Evolutionary conservation across 2,113 vertebrate species (phyloP).

Genomic region (Falco punctatus): DNA sequence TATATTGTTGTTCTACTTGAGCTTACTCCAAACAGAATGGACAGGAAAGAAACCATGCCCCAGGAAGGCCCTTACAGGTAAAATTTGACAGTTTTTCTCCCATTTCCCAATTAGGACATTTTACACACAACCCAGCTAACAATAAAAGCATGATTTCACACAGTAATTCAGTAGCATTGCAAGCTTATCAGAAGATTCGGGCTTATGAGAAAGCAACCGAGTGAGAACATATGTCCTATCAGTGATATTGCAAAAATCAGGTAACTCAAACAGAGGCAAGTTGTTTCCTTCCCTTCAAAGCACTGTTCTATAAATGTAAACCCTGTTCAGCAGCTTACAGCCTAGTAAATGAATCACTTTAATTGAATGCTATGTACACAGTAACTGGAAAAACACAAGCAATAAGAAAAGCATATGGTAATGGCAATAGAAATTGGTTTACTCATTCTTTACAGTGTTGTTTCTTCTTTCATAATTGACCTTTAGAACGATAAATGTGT

Average conservation of each 20-base stretch:
- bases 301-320: slow-evolving; percentile 80
- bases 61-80: not conserved
- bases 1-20: fast-evolving
- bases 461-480: slow-evolving; percentile 93
- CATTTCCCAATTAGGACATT: not conserved
- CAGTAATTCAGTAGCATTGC: not conserved
- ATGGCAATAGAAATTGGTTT: slow-evolving; percentile 85
- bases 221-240: slow-evolving; percentile 86
- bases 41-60: not conserved
- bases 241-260: slow-evolving; percentile 82
- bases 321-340: slow-evolving; percentile 66
- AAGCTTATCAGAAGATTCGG: slow-evolving; percentile 60
- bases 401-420: slow-evolving; percentile 88
- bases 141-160: not conserved
- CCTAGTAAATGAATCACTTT: slow-evolving; percentile 89
- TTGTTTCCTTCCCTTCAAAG: slow-evolving; percentile 77
- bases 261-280: slow-evolving; percentile 86
- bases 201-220: slow-evolving; percentile 78
- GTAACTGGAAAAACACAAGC: slow-evolving; percentile 82
- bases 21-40: not conserved
- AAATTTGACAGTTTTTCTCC: not conserved
- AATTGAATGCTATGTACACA: slow-evolving; percentile 93
- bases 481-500: slow-evolving; percentile 90
- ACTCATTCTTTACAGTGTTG: slow-evolving; percentile 75
- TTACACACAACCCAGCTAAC: not conserved